These are phyloP conservation scores for Clitarchus hookeri DNA, from an alignment of 2,888 invertebrate species.

Conservation along the genomic window DNA sequence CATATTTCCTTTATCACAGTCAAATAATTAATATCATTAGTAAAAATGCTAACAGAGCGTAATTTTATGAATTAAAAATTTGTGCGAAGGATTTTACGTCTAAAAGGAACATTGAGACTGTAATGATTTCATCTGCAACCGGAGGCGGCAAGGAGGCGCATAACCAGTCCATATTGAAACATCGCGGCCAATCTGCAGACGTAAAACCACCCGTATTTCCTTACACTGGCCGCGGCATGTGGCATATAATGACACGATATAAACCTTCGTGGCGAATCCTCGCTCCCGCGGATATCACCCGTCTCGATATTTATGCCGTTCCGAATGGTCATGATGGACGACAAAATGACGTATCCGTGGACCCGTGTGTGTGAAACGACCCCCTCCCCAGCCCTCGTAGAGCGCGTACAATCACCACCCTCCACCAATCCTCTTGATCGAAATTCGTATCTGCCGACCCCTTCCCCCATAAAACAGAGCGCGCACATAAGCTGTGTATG, in stretches of 20 bases:
- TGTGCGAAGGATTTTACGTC: too few relatives aligned
- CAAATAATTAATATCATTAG: too few relatives aligned
- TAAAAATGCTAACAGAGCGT: too few relatives aligned
- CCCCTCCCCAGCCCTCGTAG: background rate
- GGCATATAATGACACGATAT: too few relatives aligned
- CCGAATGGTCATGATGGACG: background rate
- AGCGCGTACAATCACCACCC: background rate
- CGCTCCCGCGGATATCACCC: background rate
- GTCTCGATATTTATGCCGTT: background rate
- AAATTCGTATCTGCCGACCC: background rate
- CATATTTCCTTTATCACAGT: too few relatives aligned
- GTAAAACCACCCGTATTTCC: background rate
- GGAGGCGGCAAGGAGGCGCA: too few relatives aligned
- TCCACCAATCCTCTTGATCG: background rate
- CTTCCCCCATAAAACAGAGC: background rate
- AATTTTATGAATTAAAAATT: too few relatives aligned
- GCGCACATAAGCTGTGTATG: conserved; percentile 6
- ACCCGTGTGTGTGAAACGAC: background rate
- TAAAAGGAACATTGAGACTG: too few relatives aligned
- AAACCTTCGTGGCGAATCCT: background rate
- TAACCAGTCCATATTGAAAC: background rate
- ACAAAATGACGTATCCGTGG: background rate
- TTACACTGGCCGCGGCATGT: background rate
- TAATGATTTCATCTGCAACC: too few relatives aligned
- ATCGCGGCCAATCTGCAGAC: background rate